Conservation (phyloP, 2,113 vertebrate genomes). For the Caracal caracal region DNA sequence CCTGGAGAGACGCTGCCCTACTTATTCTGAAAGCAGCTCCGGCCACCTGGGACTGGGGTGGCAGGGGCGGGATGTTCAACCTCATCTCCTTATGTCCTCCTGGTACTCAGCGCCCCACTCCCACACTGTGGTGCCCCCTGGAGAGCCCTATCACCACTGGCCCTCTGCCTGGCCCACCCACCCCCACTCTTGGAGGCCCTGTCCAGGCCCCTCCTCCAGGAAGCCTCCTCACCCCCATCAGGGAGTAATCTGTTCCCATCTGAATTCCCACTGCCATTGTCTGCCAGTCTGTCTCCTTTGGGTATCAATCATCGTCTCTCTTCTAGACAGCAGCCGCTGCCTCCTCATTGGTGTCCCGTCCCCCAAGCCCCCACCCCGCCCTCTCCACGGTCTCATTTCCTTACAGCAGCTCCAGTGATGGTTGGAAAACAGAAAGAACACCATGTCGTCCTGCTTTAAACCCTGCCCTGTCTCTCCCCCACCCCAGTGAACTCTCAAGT, state of each 20-base stretch:
- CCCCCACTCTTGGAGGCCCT: neutral
- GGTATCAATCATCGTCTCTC: neutral
- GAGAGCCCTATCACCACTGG: neutral
- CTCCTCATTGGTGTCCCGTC: neutral
- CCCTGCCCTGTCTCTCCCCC: neutral
- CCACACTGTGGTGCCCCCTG: neutral
- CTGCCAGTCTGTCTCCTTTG: neutral
- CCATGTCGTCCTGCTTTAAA: neutral
- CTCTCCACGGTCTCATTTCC: neutral
- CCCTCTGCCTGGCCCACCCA: neutral
- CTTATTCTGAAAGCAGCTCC: neutral
- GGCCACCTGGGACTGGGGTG: neutral
- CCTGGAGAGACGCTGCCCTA: neutral
- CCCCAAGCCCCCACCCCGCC: neutral
- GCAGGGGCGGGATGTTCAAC: neutral
- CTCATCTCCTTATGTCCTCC: neutral
- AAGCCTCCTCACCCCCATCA: too few relatives aligned
- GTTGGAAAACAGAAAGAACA: constrained; percentile 7
- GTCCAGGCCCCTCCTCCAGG: neutral
- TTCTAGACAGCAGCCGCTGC: neutral
- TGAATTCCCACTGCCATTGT: neutral
- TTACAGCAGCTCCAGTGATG: neutral
- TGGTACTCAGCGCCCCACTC: neutral
- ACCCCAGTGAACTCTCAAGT: neutral
- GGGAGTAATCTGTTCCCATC: neutral